Percentiles rank a stretch among this genome's conserved stretches.
phyloP scores from a whole-genome alignment of 2,113 vertebrate genomes.

The Alectura lathami region DNA sequence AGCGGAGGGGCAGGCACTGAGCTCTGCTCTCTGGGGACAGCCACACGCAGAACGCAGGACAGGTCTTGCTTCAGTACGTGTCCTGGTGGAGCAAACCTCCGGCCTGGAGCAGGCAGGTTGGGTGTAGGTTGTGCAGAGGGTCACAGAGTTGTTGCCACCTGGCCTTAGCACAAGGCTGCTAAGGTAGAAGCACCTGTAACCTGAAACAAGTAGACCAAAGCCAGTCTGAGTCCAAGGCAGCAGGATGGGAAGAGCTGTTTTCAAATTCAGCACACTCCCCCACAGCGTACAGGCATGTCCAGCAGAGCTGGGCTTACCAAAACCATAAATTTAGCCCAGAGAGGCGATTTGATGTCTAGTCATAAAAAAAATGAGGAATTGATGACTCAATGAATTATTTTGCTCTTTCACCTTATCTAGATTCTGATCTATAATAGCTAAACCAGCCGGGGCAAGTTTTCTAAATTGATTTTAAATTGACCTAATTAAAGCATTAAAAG shows the following conservation, averaged over 20 bases:
- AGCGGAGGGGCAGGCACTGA: no score
- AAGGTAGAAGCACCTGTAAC: neutral
- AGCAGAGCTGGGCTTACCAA: neutral
- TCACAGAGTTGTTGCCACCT: neutral
- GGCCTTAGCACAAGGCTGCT: neutral
- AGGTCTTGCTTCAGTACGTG: neutral
- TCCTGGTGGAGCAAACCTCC: neutral
- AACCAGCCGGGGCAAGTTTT: neutral
- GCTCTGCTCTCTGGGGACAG: no score
- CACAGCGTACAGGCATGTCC: neutral
- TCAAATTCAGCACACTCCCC: neutral
- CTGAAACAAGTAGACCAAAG: neutral
- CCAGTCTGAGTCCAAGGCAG: neutral
- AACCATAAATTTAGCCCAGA: neutral
- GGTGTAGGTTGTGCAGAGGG: neutral
- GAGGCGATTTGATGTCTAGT: neutral
- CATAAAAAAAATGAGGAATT: neutral
- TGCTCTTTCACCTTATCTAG: neutral
- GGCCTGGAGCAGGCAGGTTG: neutral
- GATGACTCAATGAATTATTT: neutral
- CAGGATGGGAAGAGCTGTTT: neutral
- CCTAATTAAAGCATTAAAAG: neutral
- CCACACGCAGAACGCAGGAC: rapidly evolving
- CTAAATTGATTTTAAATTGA: constrained; percentile 16
- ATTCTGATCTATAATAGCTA: neutral